These are phyloP conservation scores for Phataginus tetradactyla DNA, from an alignment of 2,797 vertebrate genomes.

Conservation along the genomic window DNA sequence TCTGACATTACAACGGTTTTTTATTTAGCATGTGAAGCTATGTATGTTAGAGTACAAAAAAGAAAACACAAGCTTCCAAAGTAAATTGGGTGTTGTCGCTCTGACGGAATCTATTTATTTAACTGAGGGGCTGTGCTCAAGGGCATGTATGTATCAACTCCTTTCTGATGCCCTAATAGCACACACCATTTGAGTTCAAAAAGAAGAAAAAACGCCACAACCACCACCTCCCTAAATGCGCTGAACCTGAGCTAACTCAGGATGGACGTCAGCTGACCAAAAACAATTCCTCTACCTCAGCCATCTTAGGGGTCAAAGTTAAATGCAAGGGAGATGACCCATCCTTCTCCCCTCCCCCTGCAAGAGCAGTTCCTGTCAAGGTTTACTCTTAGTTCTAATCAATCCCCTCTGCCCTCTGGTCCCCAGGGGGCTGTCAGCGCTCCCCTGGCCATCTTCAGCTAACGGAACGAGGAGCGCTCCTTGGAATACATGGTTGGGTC, in stretches of 20 bases:
- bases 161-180: not conserved
- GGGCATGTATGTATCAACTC: not conserved
- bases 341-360: conserved; percentile 10
- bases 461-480: not conserved
- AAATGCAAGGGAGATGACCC: conserved; percentile 34
- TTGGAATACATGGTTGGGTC: not conserved
- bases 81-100: not conserved
- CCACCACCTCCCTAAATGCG: conserved; percentile 26
- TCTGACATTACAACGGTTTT: not conserved
- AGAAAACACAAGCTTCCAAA: not conserved
- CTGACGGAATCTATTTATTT: conserved; percentile 6
- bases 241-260: not conserved
- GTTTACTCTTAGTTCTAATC: conserved; percentile 58
- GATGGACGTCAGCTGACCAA: not conserved
- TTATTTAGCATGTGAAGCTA: not conserved
- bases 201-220: not conserved
- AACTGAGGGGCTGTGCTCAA: not conserved
- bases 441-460: not conserved
- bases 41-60: not conserved
- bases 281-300: not conserved
- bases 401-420: not conserved
- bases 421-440: not conserved
- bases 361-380: not conserved
- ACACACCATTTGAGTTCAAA: not conserved
- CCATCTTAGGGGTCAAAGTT: conserved; percentile 1